Percentiles rank a stretch among this genome's conserved stretches.
These are phyloP conservation scores for Montipora capricornis DNA, from an alignment of 64 coral and sea anemone genomes.

Conservation along the genomic window DNA sequence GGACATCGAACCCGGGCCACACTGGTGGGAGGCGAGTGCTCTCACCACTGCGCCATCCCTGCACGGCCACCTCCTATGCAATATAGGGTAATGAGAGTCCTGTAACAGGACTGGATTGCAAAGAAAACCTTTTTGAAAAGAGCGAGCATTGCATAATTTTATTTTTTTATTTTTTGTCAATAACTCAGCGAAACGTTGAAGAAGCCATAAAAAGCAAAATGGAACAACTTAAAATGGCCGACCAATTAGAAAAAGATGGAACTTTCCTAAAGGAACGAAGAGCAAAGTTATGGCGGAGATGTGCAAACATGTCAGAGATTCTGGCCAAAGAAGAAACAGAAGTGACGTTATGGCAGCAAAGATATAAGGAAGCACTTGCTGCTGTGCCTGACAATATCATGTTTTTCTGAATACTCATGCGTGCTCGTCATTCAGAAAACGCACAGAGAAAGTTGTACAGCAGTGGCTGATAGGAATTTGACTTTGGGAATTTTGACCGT, in stretches of 20 bases:
- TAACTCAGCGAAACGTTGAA: slow-evolving; percentile 69
- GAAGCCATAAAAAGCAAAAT: slow-evolving; percentile 57
- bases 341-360: slow-evolving; percentile 50
- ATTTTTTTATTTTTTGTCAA: not conserved
- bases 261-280: slow-evolving; percentile 22
- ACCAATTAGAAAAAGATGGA: slow-evolving; percentile 74
- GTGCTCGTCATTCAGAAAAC: not conserved
- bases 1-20: too few species aligned
- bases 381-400: slow-evolving; percentile 60
- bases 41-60: too few species aligned
- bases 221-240: slow-evolving; percentile 79
- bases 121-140: not conserved
- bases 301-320: slow-evolving; percentile 87
- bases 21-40: too few species aligned
- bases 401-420: slow-evolving; percentile 49
- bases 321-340: slow-evolving; percentile 76
- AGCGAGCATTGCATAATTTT: not conserved
- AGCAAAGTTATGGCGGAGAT: slow-evolving; percentile 86
- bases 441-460: not conserved
- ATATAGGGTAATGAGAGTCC: too few species aligned
- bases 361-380: slow-evolving; percentile 58
- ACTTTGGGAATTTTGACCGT: not conserved
- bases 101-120: not conserved
- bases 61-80: too few species aligned
- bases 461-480: not conserved